Evolutionary conservation across 2,797 vertebrate species (phyloP), one percentile per base, ranked within the genome.

Genomic region (Margarornis squamiger): DNA sequence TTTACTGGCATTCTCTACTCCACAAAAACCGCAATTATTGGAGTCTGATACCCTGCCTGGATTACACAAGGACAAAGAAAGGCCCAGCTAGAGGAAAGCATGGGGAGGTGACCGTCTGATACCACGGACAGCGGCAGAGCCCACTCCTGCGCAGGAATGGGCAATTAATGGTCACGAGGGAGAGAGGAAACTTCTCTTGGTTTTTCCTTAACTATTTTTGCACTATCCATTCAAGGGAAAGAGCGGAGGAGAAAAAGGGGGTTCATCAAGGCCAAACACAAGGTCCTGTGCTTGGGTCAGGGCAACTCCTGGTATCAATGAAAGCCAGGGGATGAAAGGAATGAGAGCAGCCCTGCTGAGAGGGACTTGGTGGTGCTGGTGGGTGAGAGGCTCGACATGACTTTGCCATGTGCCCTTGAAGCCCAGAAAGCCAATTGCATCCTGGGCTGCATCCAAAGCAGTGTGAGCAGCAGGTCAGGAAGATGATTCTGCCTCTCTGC

Each of bases 81-180:
- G 6, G 12, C 49, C 6, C 22, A 7, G 58, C 1, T 5, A 43
- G 65, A 49, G 34, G 32, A 52, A 19, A 38, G 7, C 1, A 41
- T 2, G 5, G 21, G 34, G 34, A 34, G 51, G 57, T 0, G 0
- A 27, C 9, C 9, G 22, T 6, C 4, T 6, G 32, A 30, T 26
- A 49, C 45, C 41, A 12, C 4, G 29, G 61, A 5, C 6, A 34
- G 65, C 1, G 5, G 23, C 76, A 54, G 45, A 4, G 23, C 3
- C 19, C 2, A 34, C 43, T 32, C 43, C 9, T 3, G 10, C 39
- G 14, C 43, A 21, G n/a, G 23, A 18, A 20, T 0, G 4, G 19
- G 1, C 21, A 61, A 80, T 65, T 65, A 68, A 11, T 0, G 0
- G 12, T 58, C 20, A 78, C 71, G 34, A 71, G 36, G 10, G 26